Conservation (phyloP, 1,140 invertebrate genomes). For the Eurosta solidaginis region DNA sequence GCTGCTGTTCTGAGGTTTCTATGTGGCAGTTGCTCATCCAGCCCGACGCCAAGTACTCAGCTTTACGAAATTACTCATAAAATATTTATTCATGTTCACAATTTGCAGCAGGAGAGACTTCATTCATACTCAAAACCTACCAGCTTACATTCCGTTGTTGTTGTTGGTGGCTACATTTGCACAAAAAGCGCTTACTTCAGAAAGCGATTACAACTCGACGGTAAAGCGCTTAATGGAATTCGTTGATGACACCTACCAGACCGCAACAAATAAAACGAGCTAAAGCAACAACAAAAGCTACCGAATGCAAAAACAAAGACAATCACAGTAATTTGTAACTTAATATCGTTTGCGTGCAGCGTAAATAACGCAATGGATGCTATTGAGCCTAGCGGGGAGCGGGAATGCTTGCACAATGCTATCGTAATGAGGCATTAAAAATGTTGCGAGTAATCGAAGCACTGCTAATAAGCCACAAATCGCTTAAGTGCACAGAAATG, state of each 20-base stretch:
- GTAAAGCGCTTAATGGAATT: background rate
- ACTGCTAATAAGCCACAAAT: slow-evolving; percentile 17
- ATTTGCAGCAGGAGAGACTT: no score
- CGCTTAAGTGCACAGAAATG: background rate
- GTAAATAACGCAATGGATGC: background rate
- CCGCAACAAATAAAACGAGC: background rate
- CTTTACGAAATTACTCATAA: no score
- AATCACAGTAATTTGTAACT: background rate
- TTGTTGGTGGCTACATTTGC: no score
- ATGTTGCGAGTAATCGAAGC: slow-evolving; percentile 19
- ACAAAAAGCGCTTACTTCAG: background rate
- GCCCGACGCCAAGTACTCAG: no score
- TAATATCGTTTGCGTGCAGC: background rate
- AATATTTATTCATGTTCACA: no score
- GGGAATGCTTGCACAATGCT: background rate
- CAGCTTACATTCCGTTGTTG: no score
- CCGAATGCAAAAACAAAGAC: background rate
- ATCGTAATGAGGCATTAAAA: slow-evolving; percentile 17
- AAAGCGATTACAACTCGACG: background rate
- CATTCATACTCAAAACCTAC: no score
- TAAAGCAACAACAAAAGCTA: background rate
- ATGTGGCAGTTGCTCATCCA: no score
- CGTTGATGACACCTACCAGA: background rate
- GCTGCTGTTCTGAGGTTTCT: no score
- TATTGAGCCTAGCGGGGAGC: no score